Evolutionary conservation across 1,140 invertebrate genomes (phyloP).

Genomic region (Drosophila auraria): DNA sequence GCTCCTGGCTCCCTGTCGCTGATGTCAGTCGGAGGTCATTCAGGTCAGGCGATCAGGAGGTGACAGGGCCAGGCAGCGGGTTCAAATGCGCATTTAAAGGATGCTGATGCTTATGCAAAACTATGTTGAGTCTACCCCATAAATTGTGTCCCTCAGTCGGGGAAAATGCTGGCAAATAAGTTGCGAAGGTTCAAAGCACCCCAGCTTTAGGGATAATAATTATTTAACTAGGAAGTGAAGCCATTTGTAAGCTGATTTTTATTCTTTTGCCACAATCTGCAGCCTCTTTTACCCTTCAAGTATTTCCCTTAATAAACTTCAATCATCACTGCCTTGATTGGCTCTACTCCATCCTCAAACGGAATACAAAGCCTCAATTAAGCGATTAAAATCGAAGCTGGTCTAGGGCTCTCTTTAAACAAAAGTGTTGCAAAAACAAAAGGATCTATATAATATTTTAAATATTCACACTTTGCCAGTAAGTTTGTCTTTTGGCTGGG

Average conservation of each 20-base stretch:
- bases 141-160: too few species aligned
- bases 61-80: not conserved
- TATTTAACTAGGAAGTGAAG: too few species aligned
- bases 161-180: not conserved
- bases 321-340: not conserved
- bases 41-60: slow-evolving; percentile 4
- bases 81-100: slow-evolving; percentile 8
- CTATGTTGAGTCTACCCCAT: not conserved
- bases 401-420: too few species aligned
- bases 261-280: too few species aligned
- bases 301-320: too few species aligned
- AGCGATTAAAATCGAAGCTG: not conserved
- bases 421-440: slow-evolving; percentile 11
- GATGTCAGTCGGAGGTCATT: slow-evolving; percentile 42
- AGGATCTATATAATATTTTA: not conserved
- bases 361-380: not conserved
- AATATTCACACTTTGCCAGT: slow-evolving; percentile 29
- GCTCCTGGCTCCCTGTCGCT: not conserved
- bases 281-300: too few species aligned
- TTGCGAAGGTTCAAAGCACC: too few species aligned
- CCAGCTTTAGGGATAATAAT: too few species aligned
- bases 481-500: slow-evolving; percentile 6
- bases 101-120: not conserved
- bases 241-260: too few species aligned
- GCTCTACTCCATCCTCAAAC: too few species aligned